Base-by-base conservation (phyloP, 2,888 invertebrate species). In the Copidosoma aretas region DNA sequence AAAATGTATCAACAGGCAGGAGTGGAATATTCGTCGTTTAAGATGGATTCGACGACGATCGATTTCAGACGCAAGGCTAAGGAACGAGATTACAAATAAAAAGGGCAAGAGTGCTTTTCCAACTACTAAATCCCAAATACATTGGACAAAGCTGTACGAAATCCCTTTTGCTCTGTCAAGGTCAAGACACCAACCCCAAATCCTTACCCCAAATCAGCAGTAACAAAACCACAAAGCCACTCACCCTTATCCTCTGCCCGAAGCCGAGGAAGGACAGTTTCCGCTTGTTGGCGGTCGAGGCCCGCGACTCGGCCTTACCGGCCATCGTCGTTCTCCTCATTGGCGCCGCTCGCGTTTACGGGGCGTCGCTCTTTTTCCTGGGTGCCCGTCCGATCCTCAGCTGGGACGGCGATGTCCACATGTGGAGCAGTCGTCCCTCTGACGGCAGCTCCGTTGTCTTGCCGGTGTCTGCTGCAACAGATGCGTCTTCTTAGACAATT, bases 251-350 rank as follows among this genome's bases (percentile, higher is more conserved):
- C 87, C 87, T 87, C 80, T 88, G 87, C 71, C 88, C 87, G 80
- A 91, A 91, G 76, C 92, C 91, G 73, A 92, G 86, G 83, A 92
- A 92, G 61, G 91, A 91, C 66, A 92, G 86, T 81, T 92, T 92
- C 83, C 90, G 88, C 79, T 88, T 88, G 79, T 88, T 89, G 77
- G 87, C 75, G 65, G 71, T 62, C 25, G 73, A 63, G 53, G 73
- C 73, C 41, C 74, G 73, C 61, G 75, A 76, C 25, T 75, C 75
- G 64, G 75, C 68, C 68, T 75, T 77, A 64, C 75, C 74, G 67
- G 80, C 75, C 81, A 81, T 82, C 46, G 74, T 73, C 54, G 74
- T 64, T 64, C 66, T 73, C 70, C 62, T 68, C 73, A 73, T 71
- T 64, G 70, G 64, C 63, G 54, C 54, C 54, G 25, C 1, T 58